phyloP scores from a whole-genome alignment of 2,113 vertebrate genomes.

The Larimichthys crocea region DNA sequence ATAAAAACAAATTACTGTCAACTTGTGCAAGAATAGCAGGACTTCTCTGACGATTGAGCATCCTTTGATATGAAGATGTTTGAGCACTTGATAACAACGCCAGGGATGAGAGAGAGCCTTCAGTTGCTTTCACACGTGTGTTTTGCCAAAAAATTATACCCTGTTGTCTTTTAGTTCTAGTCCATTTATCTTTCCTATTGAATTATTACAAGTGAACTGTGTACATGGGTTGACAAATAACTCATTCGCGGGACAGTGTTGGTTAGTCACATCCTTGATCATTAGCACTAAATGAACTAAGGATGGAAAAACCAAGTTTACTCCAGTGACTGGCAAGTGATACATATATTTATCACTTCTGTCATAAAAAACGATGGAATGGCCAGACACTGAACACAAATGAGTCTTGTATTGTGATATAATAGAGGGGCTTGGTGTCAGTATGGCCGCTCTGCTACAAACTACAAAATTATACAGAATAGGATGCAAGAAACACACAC shows the following conservation, averaged over 20 bases:
- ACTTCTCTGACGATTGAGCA: not conserved
- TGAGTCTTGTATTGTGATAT: not conserved
- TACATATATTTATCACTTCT: not conserved
- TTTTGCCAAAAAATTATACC: not conserved
- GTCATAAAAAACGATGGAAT: not conserved
- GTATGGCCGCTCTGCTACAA: not conserved
- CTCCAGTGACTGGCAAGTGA: not conserved
- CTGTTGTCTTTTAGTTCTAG: not conserved
- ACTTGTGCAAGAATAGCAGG: not conserved
- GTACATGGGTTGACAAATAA: not conserved
- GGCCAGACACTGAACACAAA: not conserved
- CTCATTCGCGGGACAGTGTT: not conserved
- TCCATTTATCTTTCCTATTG: not conserved
- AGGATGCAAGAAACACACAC: not conserved
- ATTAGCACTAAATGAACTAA: not conserved
- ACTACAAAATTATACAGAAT: not conserved
- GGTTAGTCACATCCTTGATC: not conserved
- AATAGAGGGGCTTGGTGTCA: not conserved
- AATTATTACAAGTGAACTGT: not conserved
- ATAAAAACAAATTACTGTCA: slow-evolving; percentile 7
- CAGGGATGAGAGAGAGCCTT: not conserved
- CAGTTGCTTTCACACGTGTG: not conserved
- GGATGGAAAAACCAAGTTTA: not conserved
- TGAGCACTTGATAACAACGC: slow-evolving; percentile 3
- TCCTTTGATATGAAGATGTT: slow-evolving; percentile 3